These are phyloP conservation scores for Gasterosteus nipponicus DNA, from an alignment of 2,113 vertebrate species.

Conservation along the genomic window DNA sequence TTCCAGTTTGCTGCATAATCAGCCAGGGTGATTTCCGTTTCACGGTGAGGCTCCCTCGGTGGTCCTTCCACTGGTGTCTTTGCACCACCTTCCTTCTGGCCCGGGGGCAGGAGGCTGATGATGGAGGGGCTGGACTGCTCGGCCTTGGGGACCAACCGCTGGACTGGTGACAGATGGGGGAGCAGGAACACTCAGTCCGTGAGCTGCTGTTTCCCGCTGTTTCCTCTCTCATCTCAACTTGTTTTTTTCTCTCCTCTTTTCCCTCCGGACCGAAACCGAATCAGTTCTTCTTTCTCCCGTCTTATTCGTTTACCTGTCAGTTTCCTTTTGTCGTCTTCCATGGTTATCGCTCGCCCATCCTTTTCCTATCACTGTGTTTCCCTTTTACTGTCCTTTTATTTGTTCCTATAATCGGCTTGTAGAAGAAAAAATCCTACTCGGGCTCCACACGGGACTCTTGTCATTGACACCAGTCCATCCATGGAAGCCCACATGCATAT, in stretches of 20 bases:
- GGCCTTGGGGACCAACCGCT: constrained; percentile 35
- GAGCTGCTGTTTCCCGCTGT: constrained; percentile 54
- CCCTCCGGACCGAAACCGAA: neutral
- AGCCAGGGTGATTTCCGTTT: neutral
- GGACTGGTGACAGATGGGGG: constrained; percentile 73
- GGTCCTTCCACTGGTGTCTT: constrained; percentile 17
- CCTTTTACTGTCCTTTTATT: constrained; percentile 1
- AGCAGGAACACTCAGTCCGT: constrained; percentile 72
- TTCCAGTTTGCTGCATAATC: neutral
- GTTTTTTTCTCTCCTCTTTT: constrained; percentile 7
- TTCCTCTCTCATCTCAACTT: constrained; percentile 30
- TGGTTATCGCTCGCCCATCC: neutral
- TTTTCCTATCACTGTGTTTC: neutral
- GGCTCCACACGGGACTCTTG: constrained; percentile 18
- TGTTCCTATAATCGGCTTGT: neutral
- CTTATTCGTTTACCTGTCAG: neutral
- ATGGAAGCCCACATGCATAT: constrained; percentile 18
- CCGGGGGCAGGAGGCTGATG: constrained; percentile 30
- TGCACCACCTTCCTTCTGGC: neutral
- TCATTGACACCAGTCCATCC: constrained; percentile 33
- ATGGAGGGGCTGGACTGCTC: constrained; percentile 23
- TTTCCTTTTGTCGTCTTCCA: neutral
- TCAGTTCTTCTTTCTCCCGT: neutral
- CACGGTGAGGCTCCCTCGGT: neutral
- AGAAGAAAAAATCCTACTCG: neutral